Base-by-base conservation (phyloP, 2,113 vertebrate species). In the Paradoxurus hermaphroditus region DNA sequence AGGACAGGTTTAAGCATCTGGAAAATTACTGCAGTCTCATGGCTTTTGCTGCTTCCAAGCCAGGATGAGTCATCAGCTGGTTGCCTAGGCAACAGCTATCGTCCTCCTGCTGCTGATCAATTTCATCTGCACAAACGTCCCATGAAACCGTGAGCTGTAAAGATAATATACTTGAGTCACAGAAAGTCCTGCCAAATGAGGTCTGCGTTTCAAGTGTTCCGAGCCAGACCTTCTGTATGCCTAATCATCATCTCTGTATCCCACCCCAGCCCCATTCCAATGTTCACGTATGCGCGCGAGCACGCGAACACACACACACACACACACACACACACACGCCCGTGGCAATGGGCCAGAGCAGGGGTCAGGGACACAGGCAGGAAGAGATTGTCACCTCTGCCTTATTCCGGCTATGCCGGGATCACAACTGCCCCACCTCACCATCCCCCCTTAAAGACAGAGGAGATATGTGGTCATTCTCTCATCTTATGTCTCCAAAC, bases 1-100 rank as follows among this genome's bases (percentile, higher is more conserved):
- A 97, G 93, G 85, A 86, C 86, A 72, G 92, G 97, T 95, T 95
- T 98, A 98, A 98, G 98, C 98, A 98, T 97, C 98, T 99, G 99
- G 99, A 99, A 99, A 99, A 99, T 99, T 98, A 98, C 99, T 98
- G 98, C 98, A 98, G 98, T 94, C 98, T 99, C 97, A 97, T n/a
- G 39, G 97, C 70, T 98, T 95, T 93, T 16, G 49, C 97, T 29
- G 96, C 97, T 97, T 96, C 97, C 90, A 90, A 46, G 94, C 97
- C 62, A 0, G 78, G 95, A 94, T 99, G 99, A 99, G 96, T 99
- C 99, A 99, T 94, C 98, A 12, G 92, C 82, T 10, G 5, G 98
- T 99, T 98, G 97, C 98, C 79, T 0, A 21, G 90, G 98, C 98
- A 98, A 99, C 95, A 0, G 96, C 97, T 94, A 97, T 97, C 98